Evolutionary conservation across 1,140 invertebrate species (phyloP), one percentile per base, ranked within the genome.

Genomic region (Drosophila watanabei): DNA sequence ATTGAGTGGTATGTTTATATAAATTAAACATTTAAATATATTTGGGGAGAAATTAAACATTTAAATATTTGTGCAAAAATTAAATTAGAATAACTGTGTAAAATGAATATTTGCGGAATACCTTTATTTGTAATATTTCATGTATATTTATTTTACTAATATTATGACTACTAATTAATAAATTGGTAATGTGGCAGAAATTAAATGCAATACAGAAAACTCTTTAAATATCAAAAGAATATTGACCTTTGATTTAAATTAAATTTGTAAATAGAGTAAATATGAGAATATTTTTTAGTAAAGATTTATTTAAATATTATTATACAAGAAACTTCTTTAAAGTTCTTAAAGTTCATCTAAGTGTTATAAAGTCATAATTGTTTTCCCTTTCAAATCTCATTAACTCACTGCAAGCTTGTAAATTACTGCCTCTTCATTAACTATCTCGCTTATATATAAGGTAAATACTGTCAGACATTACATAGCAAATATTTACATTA

Each of bases 401-500:
- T 18, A 13, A 6, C 49, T 32, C 10, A 0, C 28, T 13, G n/a
- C 9, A 10, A 24, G 2, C 0, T 5, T 54, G 18, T 35, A 16
- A 20, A 14, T 56, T 56, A 56, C 7, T 24, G 13, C 18, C 13
- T 20, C 8, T 56, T 4, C 18, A 56, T 54, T 51, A 30, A 10
- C 5, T 13, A 33, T 7, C 16, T n/a, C n/a, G 5, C 18, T 33
- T 56, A 20, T 35, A 35, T 56, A 20, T 5, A 52, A 8, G n/a
- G 1, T 32, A 30, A 5, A 49, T 30, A 11, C 24, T 30, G 9
- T 4, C 6, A 51, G 28, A 5, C 5, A 18, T 28, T 39, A 39
- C 20, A 57, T 37, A 57, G 6, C 24, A 58, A 58, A 45, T 43
- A 43, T 58, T 58, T 39, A 28, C 54, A 39, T 24, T 33, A 13